phyloP scores from a whole-genome alignment of 92 coral and sea anemone species.

The Porites lobata region DNA sequence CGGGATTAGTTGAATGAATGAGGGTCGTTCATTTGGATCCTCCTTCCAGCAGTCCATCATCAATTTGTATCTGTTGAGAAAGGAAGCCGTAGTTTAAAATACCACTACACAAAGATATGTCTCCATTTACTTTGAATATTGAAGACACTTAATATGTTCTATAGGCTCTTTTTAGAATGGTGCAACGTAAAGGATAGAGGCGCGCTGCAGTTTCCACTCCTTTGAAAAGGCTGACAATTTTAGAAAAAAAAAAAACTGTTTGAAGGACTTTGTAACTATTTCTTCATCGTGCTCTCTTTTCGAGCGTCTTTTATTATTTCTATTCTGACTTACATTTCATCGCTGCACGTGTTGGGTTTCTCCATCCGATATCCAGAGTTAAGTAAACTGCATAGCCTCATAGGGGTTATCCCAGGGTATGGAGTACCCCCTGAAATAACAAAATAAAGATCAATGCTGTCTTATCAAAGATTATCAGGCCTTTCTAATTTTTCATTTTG shows the following conservation, averaged over 20 bases:
- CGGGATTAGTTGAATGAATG: background rate
- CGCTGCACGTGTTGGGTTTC: constrained; percentile 20
- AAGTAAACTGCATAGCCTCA: constrained; percentile 4
- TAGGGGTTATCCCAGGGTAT: constrained; percentile 28
- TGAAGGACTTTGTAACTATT: no score
- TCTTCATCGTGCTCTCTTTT: no score
- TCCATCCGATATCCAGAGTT: constrained; percentile 36
- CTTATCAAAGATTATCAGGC: no score
- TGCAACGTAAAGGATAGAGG: no score
- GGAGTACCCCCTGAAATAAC: constrained; percentile 9
- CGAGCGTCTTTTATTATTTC: no score
- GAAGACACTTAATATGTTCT: no score
- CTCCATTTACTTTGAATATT: no score
- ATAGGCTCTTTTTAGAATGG: no score
- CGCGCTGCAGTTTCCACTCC: no score
- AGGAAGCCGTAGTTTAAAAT: background rate
- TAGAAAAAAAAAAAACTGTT: no score
- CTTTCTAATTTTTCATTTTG: no score
- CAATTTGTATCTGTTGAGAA: constrained; percentile 16
- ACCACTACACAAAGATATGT: background rate
- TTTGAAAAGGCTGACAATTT: no score
- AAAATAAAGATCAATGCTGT: background rate
- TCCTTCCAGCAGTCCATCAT: constrained; percentile 42
- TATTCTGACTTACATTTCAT: constrained; percentile 25
- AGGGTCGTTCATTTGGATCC: constrained; percentile 24